Evolutionary conservation across 1,140 invertebrate genomes (phyloP).

Genomic region (Drosophila quadrilineata): DNA sequence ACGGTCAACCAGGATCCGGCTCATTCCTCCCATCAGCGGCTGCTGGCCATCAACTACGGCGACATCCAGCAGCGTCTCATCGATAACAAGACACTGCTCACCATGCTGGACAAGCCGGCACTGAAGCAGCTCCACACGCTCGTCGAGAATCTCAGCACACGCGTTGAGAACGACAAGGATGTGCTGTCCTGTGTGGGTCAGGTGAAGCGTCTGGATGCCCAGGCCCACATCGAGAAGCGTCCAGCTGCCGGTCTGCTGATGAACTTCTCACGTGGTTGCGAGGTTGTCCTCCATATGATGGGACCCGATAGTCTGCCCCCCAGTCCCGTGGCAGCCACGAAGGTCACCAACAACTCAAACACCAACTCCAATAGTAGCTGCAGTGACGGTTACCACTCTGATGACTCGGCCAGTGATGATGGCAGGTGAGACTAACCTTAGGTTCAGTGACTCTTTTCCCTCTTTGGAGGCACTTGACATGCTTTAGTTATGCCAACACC

Average conservation of each 20-base stretch:
- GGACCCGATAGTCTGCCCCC: constrained; percentile 78
- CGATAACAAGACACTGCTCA: constrained; percentile 94
- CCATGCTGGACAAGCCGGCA: constrained; percentile 89
- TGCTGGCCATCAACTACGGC: constrained; percentile 90
- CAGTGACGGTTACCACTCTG: constrained; percentile 90
- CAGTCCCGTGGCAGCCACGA: constrained; percentile 30
- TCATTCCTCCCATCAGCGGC: constrained; percentile 93
- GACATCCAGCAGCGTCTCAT: constrained; percentile 94
- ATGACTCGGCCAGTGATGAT: constrained; percentile 88
- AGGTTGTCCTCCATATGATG: constrained; percentile 90
- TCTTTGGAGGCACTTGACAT: constrained; percentile 48
- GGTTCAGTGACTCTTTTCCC: not conserved
- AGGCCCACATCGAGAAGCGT: constrained; percentile 83
- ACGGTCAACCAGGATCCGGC: constrained; percentile 90
- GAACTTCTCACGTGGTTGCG: constrained; percentile 91
- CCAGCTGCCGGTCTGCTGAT: constrained; percentile 90
- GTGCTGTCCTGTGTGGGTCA: constrained; percentile 86
- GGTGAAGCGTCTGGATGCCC: constrained; percentile 83
- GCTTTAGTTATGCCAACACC: constrained; percentile 35
- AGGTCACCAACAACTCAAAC: constrained; percentile 68
- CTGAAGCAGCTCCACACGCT: constrained; percentile 83
- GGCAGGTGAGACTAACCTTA: constrained; percentile 80
- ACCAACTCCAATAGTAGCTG: constrained; percentile 83
- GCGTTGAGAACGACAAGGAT: constrained; percentile 87
- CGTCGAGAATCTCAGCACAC: constrained; percentile 83